Percentiles rank a stretch among this genome's conserved stretches.
Evolutionary conservation across 2,797 vertebrate species (phyloP).

Genomic region (Borostomias antarcticus): DNA sequence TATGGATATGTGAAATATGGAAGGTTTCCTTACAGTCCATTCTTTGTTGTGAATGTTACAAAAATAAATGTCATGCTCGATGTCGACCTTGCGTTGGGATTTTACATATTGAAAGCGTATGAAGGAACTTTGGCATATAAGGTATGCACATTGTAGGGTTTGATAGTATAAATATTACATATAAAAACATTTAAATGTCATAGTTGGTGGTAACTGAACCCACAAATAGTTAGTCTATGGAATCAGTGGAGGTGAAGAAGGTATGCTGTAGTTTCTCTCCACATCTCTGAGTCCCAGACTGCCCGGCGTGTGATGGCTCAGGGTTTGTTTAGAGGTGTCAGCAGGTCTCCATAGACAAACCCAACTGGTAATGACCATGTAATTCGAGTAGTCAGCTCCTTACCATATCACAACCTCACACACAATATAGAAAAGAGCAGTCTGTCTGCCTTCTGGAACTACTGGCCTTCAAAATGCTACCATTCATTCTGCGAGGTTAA

Average conservation of each 20-base stretch:
- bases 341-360: constrained; percentile 47
- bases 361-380: constrained; percentile 58
- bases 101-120: too few species aligned
- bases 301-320: constrained; percentile 54
- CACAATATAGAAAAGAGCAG: constrained; percentile 59
- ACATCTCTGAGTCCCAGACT: constrained; percentile 40
- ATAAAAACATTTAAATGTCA: background rate
- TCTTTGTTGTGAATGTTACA: too few species aligned
- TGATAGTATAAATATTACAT: too few species aligned
- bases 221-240: background rate
- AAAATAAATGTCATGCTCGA: too few species aligned
- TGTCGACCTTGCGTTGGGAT: too few species aligned
- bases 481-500: constrained; percentile 49
- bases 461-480: constrained; percentile 47
- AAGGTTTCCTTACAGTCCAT: background rate
- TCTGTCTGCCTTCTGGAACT: constrained; percentile 50
- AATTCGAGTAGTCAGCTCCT: constrained; percentile 71
- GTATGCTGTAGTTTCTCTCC: constrained; percentile 48
- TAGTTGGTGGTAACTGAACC: background rate
- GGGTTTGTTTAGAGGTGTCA: constrained; percentile 66
- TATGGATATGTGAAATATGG: background rate
- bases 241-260: constrained; percentile 31
- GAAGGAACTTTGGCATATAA: too few species aligned
- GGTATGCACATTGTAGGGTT: too few species aligned
- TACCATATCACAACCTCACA: constrained; percentile 42